Percentiles rank a stretch among this genome's conserved stretches.
These are phyloP conservation scores for Drosophila melanica DNA, from an alignment of 1,140 invertebrate genomes.

Conservation along the genomic window DNA sequence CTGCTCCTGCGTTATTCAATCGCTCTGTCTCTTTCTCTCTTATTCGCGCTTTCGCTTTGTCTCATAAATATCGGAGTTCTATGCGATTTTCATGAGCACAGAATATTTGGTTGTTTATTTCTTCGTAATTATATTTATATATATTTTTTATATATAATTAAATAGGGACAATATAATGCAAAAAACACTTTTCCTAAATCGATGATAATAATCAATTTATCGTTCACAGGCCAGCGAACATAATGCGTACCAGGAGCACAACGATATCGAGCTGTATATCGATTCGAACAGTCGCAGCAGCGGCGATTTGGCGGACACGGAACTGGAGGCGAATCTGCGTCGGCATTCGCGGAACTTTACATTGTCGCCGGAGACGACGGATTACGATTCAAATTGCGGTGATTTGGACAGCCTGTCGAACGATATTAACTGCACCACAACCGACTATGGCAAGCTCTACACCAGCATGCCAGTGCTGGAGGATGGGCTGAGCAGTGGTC, in stretches of 20 bases:
- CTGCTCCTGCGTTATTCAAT: too few species aligned
- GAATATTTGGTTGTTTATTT: too few species aligned
- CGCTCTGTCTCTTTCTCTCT: too few species aligned
- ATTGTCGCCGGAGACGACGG: constrained; percentile 97
- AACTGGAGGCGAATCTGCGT: constrained; percentile 75
- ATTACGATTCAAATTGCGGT: constrained; percentile 94
- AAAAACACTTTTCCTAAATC: too few species aligned
- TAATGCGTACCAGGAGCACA: constrained; percentile 70
- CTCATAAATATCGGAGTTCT: not conserved
- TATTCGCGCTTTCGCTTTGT: not conserved
- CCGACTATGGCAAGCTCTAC: constrained; percentile 78
- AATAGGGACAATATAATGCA: too few species aligned
- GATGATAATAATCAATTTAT: not conserved
- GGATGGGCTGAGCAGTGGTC: constrained; percentile 95
- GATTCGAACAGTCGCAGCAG: constrained; percentile 83
- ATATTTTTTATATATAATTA: too few species aligned
- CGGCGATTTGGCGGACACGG: constrained; percentile 77
- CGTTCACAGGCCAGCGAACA: constrained; percentile 44
- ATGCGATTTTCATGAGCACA: too few species aligned
- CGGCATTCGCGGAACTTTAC: constrained; percentile 88
- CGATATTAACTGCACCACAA: constrained; percentile 79
- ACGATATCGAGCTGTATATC: constrained; percentile 82
- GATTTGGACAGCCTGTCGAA: constrained; percentile 90
- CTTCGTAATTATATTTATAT: too few species aligned
- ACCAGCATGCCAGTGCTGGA: constrained; percentile 96